These are phyloP conservation scores for Sarcophaga bullata DNA, from an alignment of 1,140 invertebrate species.

Conservation along the genomic window DNA sequence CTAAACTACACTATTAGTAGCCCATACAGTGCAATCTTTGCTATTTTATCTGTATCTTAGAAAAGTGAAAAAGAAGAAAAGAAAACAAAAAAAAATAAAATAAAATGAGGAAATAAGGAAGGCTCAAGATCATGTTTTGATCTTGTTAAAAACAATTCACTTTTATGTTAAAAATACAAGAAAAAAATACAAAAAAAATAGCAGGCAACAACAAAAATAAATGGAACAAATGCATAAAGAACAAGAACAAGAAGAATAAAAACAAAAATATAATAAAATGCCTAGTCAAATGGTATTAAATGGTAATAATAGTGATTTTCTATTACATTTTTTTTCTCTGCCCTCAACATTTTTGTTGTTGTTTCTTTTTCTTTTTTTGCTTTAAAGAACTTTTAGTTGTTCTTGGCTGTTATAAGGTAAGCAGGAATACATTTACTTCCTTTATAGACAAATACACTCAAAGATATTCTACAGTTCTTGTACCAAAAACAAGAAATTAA, in stretches of 20 bases:
- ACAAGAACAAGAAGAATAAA: neutral
- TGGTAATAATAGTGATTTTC: constrained; percentile 23
- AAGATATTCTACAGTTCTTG: neutral
- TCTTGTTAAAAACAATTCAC: constrained; percentile 19
- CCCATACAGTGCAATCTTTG: neutral
- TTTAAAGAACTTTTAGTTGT: neutral
- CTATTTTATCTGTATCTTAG: neutral
- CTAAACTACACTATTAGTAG: constrained; percentile 10
- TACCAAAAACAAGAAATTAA: no score
- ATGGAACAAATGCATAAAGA: neutral
- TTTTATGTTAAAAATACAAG: constrained; percentile 27
- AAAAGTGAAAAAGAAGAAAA: no score
- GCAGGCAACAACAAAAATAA: neutral
- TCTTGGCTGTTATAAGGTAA: neutral
- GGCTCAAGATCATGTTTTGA: constrained; percentile 16
- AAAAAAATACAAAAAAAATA: neutral
- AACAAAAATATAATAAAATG: neutral
- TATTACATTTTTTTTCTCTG: neutral
- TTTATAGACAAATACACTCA: neutral
- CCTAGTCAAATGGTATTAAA: constrained; percentile 18
- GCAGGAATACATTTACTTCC: neutral
- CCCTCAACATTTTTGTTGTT: no score
- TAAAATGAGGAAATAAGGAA: neutral
- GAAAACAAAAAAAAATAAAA: no score
- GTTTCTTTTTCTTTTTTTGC: neutral